These are phyloP conservation scores for Megathymus violae DNA, from an alignment of 1,140 invertebrate genomes.

Conservation along the genomic window DNA sequence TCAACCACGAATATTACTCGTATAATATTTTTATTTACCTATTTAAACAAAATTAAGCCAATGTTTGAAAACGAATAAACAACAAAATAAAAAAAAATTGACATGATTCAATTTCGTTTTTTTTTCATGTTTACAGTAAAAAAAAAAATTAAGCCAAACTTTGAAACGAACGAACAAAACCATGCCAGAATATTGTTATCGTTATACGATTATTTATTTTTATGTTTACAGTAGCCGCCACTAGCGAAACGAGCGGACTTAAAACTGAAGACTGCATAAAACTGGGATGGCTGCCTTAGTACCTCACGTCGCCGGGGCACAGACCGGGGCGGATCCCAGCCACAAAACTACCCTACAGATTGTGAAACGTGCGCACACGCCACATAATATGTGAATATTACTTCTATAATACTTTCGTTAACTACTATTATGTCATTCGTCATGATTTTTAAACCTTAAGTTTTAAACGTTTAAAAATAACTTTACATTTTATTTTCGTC, in stretches of 20 bases:
- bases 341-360: slow-evolving; percentile 51
- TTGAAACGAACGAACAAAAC: too few relatives aligned
- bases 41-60: too few relatives aligned
- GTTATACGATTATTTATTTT: too few relatives aligned
- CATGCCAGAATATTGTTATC: too few relatives aligned
- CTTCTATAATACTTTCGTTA: slow-evolving; percentile 28
- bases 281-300: slow-evolving; percentile 54
- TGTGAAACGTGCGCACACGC: slow-evolving; percentile 52
- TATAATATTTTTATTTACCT: too few relatives aligned
- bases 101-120: too few relatives aligned
- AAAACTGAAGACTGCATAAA: slow-evolving; percentile 74
- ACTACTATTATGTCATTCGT: neutral
- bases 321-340: slow-evolving; percentile 41
- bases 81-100: too few relatives aligned
- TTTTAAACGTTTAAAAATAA: slow-evolving; percentile 4
- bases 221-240: slow-evolving; percentile 75
- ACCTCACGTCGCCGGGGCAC: slow-evolving; percentile 33
- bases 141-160: too few relatives aligned
- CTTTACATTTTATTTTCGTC: too few relatives aligned
- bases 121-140: too few relatives aligned
- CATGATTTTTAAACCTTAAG: neutral
- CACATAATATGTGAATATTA: slow-evolving; percentile 48
- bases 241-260: slow-evolving; percentile 62
- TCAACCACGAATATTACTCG: neutral
- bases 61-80: too few relatives aligned